Evolutionary conservation across 2,888 invertebrate genomes (phyloP), one percentile per base, ranked within the genome.

Genomic region (Tenthredo distinguenda): DNA sequence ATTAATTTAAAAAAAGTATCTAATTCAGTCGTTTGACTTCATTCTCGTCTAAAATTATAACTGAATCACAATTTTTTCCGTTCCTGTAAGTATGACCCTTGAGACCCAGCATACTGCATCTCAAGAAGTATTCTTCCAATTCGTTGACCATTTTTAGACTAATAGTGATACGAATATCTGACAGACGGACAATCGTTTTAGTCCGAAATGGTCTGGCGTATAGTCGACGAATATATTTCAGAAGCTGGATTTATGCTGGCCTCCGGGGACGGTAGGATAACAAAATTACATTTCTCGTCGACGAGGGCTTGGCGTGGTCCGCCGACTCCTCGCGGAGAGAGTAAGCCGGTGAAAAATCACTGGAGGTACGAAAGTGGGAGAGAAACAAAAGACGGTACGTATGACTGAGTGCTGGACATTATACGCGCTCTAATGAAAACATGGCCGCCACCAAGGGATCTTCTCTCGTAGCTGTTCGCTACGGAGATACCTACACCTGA

Each of bases 381-480:
- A 81, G 86, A 87, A 87, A 87, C 85, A 86, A 86, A 87, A 85
- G 87, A 87, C 85, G 89, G 89, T 88, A 88, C 89, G 88, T 87
- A 89, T 92, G 92, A 92, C 92, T 91, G 91, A 92, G 92, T 89
- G 89, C 90, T 89, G 91, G 91, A 91, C 92, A 92, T 92, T 90
- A 68, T 68, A 89, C 88, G 87, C 87, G 89, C 87, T 89, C 87
- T 92, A 92, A 92, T 92, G 92, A 92, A 92, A 92, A 92, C 92
- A 92, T 92, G 92, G 92, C 92, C 89, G 92, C 92, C 89, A 90
- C 88, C 89, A 83, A 83, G 86, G 71, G 79, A 86, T 86, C 85
- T 81, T 40, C 37, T 26, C 40, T 43, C 10, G 34, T 50, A 55
- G 50, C 26, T n/a, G 10, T 81, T 12, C 21, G 31, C 26, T 74